Base-by-base conservation (phyloP, 2,113 vertebrate genomes). In the Chlamydotis undulata region DNA sequence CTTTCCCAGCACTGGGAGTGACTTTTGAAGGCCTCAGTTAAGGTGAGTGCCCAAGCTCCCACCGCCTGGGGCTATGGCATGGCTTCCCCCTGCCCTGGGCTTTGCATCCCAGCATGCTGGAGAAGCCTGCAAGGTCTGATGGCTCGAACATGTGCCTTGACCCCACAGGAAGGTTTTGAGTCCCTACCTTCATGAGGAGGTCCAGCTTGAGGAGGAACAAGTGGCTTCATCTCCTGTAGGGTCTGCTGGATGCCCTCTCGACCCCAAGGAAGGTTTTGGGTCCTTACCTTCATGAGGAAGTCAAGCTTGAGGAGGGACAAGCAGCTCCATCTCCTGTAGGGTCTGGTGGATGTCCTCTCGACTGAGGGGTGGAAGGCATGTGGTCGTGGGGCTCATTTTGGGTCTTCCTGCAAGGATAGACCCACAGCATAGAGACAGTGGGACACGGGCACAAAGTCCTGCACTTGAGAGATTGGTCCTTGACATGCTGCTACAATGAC, bases 21-120 rank as follows among this genome's bases (percentile, higher is more conserved):
- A 74, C 24, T 84, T 81, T 4, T 41, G 90, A 64, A 87, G 63
- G 5, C 21, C 28, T 88, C 56, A 11, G 0, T 24, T 60, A 69
- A 83, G 49, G 29, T 1, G 2, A 63, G 49, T 0, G 0, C 39
- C 55, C 65, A 41, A 29, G 12, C 2, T 41, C n/a, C 31, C 55
- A 60, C 45, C 3, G 1, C 25, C 21, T 1, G 0, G 26, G 53
- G n/a, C 5, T 67, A 1, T 2, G 26, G 19, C 12, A 33, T 2
- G 26, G 21, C 9, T 74, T 74, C 3, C 13, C 12, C 37, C 8
- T 19, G 50, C 12, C 50, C 35, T 1, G 0, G 22, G 17, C 6
- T 81, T 70, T 71, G 39, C 63, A 65, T 8, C 39, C 33, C 8
- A 2, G 21, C 28, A 7, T 1, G 50, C 39, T 31, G 59, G 41